Percentiles rank a stretch among this genome's conserved stretches.
Conservation (phyloP, 2,888 invertebrate species). For the Beris morrisii region DNA sequence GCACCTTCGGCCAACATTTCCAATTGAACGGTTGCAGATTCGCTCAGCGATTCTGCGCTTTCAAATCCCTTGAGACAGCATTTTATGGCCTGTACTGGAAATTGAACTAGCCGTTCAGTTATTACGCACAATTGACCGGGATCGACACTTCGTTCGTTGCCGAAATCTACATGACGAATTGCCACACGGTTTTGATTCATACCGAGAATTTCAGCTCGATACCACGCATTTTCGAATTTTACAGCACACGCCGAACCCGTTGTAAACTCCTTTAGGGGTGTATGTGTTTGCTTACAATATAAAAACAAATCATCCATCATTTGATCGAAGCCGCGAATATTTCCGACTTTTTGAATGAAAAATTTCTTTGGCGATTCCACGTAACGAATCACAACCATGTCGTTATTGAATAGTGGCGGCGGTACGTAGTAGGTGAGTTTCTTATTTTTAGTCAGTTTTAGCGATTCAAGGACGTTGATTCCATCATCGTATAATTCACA, state of each 20-base stretch:
- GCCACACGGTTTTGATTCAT: slow-evolving; percentile 62
- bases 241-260: slow-evolving; percentile 75
- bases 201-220: slow-evolving; percentile 77
- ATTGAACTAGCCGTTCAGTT: slow-evolving; percentile 63
- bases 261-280: slow-evolving; percentile 57
- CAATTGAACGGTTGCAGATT: slow-evolving; percentile 57
- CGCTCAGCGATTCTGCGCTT: slow-evolving; percentile 48
- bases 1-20: slow-evolving; percentile 70
- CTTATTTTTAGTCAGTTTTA: slow-evolving; percentile 48
- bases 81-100: slow-evolving; percentile 75
- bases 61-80: slow-evolving; percentile 72
- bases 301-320: slow-evolving; percentile 69
- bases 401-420: slow-evolving; percentile 47
- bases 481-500: slow-evolving; percentile 69
- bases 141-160: slow-evolving; percentile 82
- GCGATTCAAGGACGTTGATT: slow-evolving; percentile 58
- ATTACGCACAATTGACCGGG: slow-evolving; percentile 65
- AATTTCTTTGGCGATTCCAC: slow-evolving; percentile 68
- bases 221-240: slow-evolving; percentile 83
- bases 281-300: slow-evolving; percentile 61
- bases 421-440: slow-evolving; percentile 49
- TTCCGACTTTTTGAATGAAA: slow-evolving; percentile 70
- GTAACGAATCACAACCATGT: slow-evolving; percentile 52
- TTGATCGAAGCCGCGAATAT: slow-evolving; percentile 62
- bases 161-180: slow-evolving; percentile 92